Conservation (phyloP, 2,113 vertebrate genomes). For the Circaetus gallicus region DNA sequence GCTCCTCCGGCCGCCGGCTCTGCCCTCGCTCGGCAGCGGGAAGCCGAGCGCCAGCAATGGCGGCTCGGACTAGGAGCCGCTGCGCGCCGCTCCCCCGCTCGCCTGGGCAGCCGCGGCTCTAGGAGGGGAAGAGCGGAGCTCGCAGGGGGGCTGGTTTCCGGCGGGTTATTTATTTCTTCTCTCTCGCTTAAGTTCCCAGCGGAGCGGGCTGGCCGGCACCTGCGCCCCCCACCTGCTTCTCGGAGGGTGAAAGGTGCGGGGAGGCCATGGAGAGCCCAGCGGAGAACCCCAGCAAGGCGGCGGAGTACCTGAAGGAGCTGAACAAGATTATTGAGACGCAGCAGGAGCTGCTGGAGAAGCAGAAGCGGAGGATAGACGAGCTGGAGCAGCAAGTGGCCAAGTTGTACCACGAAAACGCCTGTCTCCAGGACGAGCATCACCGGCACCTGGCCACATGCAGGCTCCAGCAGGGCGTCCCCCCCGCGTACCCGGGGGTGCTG, state of each 20-base stretch:
- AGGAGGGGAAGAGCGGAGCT: not conserved
- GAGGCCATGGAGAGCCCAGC: conserved; percentile 83
- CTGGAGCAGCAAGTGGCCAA: conserved; percentile 88
- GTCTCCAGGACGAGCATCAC: conserved; percentile 86
- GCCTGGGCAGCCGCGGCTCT: not conserved
- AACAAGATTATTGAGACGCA: conserved; percentile 89
- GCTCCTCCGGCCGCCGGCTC: no score
- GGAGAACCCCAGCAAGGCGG: conserved; percentile 89
- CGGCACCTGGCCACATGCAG: conserved; percentile 87
- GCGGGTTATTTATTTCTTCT: conserved; percentile 5
- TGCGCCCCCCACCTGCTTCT: not conserved
- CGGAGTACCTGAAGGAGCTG: conserved; percentile 86
- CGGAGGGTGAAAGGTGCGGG: conserved; percentile 9
- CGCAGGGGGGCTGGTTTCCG: conserved; percentile 2
- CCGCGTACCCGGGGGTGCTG: conserved; percentile 53
- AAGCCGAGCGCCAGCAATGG: conserved; percentile 48
- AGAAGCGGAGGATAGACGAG: conserved; percentile 85
- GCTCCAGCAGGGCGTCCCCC: conserved; percentile 68
- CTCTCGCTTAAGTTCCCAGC: conserved; percentile 30
- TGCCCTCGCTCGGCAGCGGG: not conserved
- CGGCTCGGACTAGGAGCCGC: not conserved
- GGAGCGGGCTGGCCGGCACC: not conserved
- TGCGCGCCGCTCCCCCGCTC: conserved; percentile 7
- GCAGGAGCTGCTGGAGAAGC: conserved; percentile 88
- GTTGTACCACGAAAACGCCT: conserved; percentile 82